Base-by-base conservation (phyloP, 1,140 invertebrate species). In the Conopomorpha cramerella region DNA sequence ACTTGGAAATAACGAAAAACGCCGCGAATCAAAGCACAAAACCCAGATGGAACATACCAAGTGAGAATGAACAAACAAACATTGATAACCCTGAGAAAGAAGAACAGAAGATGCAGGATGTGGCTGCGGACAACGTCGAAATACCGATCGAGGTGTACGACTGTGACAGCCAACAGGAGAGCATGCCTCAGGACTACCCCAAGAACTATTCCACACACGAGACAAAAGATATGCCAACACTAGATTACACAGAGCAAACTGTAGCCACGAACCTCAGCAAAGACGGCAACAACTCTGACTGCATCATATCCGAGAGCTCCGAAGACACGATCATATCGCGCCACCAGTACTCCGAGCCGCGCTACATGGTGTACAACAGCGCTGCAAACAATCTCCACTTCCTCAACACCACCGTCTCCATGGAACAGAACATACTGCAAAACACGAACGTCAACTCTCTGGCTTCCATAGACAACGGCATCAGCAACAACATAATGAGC, bases 131-230 rank as follows among this genome's bases (percentile, higher is more conserved):
- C 28, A 51, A 37, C 14, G 43, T 44, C 8, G 64, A 59, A 26
- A 72, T 76, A 35, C 62, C 67, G n/a, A 70, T 72, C 29, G 67
- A 76, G 47, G 62, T 71, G 0, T 72, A 51, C 18, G 71, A 76
- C 34, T 72, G 67, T 44, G 67, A 76, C 15, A 76, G 66, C 41
- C 34, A 68, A 29, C 61, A 64, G 1, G 67, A 71, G 29, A 55
- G 49, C 8, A 40, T 63, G 28, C 42, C 60, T 8, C 64, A 68
- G 15, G 53, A 70, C 30, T 70, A 62, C 30, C 43, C 60, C 0
- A 72, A 67, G 46, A 63, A 43, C 15, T 74, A 58, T 32, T 65
- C 52, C 19, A 55, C 39, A 0, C 46, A 46, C 2, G 30, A 57
- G 0, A 49, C 49, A 0, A 58, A 41, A 14, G 54, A 54, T 3